phyloP scores from a whole-genome alignment of 2,888 invertebrate species.

The Gnatocerus cornutus region DNA sequence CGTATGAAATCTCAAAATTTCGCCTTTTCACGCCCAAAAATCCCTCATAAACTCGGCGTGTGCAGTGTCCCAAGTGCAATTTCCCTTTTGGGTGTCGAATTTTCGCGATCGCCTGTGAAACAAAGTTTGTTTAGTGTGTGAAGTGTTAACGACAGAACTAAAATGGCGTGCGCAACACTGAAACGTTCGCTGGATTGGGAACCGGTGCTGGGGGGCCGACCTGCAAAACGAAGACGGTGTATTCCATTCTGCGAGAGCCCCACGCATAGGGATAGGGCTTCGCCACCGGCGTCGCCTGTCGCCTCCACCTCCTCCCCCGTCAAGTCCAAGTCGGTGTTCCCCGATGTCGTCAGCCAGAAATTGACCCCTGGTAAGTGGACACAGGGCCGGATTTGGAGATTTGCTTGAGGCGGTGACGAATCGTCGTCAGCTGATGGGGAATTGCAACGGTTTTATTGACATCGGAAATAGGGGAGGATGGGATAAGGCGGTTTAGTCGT shows the following conservation, averaged over 20 bases:
- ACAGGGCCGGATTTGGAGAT: constrained; percentile 17
- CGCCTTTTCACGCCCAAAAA: constrained; percentile 31
- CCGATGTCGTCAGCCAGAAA: constrained; percentile 86
- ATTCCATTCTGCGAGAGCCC: constrained; percentile 87
- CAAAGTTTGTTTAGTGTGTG: constrained; percentile 74
- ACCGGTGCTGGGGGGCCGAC: constrained; percentile 88
- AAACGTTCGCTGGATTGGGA: constrained; percentile 97
- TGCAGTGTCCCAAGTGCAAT: constrained; percentile 27
- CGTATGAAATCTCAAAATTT: constrained; percentile 50
- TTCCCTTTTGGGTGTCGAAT: constrained; percentile 37
- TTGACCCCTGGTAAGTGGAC: constrained; percentile 87
- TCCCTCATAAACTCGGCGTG: not conserved
- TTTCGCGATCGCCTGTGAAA: constrained; percentile 68
- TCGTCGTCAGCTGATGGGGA: constrained; percentile 2
- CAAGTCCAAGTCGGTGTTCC: constrained; percentile 83
- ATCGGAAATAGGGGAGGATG: constrained; percentile 2
- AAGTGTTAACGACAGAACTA: constrained; percentile 56
- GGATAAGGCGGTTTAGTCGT: not conserved
- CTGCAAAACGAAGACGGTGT: constrained; percentile 93
- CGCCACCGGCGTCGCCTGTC: constrained; percentile 59
- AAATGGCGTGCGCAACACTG: constrained; percentile 98
- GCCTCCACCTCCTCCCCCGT: constrained; percentile 60
- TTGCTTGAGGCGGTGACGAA: not conserved
- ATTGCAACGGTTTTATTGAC: constrained; percentile 3
- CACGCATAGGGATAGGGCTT: constrained; percentile 65